These are phyloP conservation scores for Panthera leo DNA, from an alignment of 2,113 vertebrate species.

Conservation along the genomic window DNA sequence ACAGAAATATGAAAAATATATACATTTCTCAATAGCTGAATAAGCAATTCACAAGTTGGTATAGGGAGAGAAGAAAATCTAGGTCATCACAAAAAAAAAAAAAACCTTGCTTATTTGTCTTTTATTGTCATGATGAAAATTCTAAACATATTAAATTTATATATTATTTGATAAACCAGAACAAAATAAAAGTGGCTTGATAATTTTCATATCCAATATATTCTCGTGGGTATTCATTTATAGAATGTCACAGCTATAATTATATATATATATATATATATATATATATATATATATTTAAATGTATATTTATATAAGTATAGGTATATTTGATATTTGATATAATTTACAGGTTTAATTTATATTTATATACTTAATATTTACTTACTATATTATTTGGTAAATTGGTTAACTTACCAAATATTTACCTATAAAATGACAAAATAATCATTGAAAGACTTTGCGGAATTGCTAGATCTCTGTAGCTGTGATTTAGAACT, in stretches of 20 bases:
- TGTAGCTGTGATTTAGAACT: not conserved
- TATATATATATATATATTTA: not conserved
- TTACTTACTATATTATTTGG: not conserved
- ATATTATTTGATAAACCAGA: constrained; percentile 2
- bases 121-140: not conserved
- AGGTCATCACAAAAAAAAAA: not conserved
- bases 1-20: constrained; percentile 55
- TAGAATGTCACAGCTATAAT: not conserved
- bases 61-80: not conserved
- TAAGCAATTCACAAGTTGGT: constrained; percentile 13
- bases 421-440: not conserved
- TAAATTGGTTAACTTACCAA: not conserved
- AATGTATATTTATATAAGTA: not conserved
- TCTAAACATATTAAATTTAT: constrained; percentile 4
- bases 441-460: not conserved
- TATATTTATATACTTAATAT: not conserved
- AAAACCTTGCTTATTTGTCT: not conserved
- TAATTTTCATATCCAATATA: not conserved
- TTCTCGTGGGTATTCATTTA: not conserved
- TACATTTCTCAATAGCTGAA: not conserved
- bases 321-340: not conserved
- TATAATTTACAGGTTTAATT: not conserved
- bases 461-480: not conserved
- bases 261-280: not conserved
- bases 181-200: not conserved